Conservation (phyloP, 2,888 invertebrate species). For the Macropis europaea region DNA sequence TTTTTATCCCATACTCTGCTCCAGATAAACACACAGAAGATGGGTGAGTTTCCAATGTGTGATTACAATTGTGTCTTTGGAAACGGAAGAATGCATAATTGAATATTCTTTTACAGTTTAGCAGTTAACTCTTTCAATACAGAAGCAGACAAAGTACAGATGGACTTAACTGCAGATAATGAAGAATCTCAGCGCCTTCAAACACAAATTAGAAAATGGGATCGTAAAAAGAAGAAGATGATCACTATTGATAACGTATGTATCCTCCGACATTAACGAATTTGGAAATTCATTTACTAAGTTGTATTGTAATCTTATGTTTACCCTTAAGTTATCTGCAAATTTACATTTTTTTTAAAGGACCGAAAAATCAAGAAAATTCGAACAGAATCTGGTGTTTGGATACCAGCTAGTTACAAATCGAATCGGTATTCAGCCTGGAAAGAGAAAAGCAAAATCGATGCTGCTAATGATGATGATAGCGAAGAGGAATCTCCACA, state of each 20-base stretch:
- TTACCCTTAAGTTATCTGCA: too few species aligned
- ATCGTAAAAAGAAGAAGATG: slow-evolving; percentile 97
- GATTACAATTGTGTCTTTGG: not conserved
- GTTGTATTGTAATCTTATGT: too few species aligned
- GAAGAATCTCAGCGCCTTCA: slow-evolving; percentile 84
- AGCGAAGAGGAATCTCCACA: slow-evolving; percentile 78
- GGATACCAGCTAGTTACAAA: slow-evolving; percentile 97
- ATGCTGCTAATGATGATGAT: slow-evolving; percentile 77
- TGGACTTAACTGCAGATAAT: slow-evolving; percentile 93
- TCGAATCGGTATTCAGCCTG: slow-evolving; percentile 93
- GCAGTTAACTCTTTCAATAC: slow-evolving; percentile 90
- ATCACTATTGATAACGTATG: slow-evolving; percentile 86
- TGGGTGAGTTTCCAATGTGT: slow-evolving; percentile 84
- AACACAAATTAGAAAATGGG: slow-evolving; percentile 90
- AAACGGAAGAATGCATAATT: not conserved
- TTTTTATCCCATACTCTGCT: slow-evolving; percentile 93
- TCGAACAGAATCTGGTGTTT: slow-evolving; percentile 96
- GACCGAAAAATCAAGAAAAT: slow-evolving; percentile 87
- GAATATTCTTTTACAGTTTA: slow-evolving; percentile 81
- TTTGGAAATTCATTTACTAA: not conserved
- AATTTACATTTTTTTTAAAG: slow-evolving; percentile 65
- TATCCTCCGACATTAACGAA: slow-evolving; percentile 28
- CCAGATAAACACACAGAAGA: slow-evolving; percentile 92
- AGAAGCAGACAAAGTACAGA: slow-evolving; percentile 88
- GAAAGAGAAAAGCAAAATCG: slow-evolving; percentile 88